Evolutionary conservation across 1,140 invertebrate genomes (phyloP).

Genomic region (Hylaeus anthracinus): DNA sequence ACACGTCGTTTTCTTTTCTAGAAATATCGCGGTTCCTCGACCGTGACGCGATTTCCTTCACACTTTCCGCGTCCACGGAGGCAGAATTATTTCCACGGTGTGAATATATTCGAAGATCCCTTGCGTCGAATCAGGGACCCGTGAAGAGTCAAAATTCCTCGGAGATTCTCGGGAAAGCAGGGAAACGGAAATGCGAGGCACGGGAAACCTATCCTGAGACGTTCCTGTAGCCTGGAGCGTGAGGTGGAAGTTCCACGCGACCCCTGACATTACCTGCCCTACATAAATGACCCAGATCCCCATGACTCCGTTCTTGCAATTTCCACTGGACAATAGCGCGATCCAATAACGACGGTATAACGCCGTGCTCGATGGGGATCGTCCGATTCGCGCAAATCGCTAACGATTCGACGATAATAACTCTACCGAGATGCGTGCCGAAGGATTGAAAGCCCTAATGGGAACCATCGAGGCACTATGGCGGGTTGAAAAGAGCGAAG

Average conservation of each 20-base stretch:
- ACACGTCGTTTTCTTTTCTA: not conserved
- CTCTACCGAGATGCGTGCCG: too few relatives aligned
- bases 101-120: not conserved
- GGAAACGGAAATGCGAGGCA: slow-evolving; percentile 17
- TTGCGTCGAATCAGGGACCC: not conserved
- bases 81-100: not conserved
- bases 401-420: too few relatives aligned
- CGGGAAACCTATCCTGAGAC: not conserved
- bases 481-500: too few relatives aligned
- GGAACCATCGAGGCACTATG: too few relatives aligned
- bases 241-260: slow-evolving; percentile 34
- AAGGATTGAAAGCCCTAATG: too few relatives aligned
- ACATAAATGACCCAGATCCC: slow-evolving; percentile 63
- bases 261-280: slow-evolving; percentile 66
- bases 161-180: not conserved
- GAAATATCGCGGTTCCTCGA: not conserved
- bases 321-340: slow-evolving; percentile 39
- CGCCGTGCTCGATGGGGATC: slow-evolving; percentile 32
- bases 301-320: slow-evolving; percentile 54
- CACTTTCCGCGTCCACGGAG: too few relatives aligned
- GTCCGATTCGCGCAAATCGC: too few relatives aligned
- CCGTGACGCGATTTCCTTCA: not conserved
- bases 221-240: not conserved
- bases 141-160: slow-evolving; percentile 18
- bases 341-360: slow-evolving; percentile 34